A percentile compares a stretch with the other conserved stretches of the same genome.
Evolutionary conservation across 2,113 vertebrate species (phyloP).

Genomic region (Chlorodrepanis virens): DNA sequence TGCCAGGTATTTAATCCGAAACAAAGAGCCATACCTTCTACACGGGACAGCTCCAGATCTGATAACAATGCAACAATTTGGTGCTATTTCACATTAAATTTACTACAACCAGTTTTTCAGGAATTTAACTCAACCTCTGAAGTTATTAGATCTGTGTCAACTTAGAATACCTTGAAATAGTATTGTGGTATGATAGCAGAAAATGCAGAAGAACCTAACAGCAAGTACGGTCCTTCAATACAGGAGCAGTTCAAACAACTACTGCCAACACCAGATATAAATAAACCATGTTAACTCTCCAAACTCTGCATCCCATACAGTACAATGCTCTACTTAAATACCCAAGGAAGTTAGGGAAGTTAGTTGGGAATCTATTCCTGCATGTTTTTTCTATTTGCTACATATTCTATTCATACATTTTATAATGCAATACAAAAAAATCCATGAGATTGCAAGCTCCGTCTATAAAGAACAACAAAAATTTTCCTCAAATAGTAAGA

Average conservation of each 20-base stretch:
- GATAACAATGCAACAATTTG: neutral
- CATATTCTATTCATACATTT: neutral
- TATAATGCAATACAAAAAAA: neutral
- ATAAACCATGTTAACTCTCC: neutral
- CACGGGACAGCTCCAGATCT: neutral
- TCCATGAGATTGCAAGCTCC: neutral
- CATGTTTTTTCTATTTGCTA: neutral
- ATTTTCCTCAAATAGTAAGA: neutral
- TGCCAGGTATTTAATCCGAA: neutral
- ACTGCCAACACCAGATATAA: neutral
- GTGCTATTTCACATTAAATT: neutral
- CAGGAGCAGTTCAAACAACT: neutral
- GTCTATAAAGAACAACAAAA: neutral
- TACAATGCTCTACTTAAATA: neutral
- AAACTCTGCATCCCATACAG: neutral
- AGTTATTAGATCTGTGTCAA: neutral
- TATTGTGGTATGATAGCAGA: neutral
- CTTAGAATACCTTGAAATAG: neutral
- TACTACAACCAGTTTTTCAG: neutral
- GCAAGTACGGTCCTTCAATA: neutral
- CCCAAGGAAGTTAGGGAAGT: neutral
- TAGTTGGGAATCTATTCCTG: neutral
- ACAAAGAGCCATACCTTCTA: neutral
- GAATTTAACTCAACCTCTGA: neutral
- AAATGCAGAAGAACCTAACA: neutral